Evolutionary conservation across 2,888 invertebrate genomes (phyloP), one percentile per base, ranked within the genome.

Genomic region (Epistrophe grossulariae): DNA sequence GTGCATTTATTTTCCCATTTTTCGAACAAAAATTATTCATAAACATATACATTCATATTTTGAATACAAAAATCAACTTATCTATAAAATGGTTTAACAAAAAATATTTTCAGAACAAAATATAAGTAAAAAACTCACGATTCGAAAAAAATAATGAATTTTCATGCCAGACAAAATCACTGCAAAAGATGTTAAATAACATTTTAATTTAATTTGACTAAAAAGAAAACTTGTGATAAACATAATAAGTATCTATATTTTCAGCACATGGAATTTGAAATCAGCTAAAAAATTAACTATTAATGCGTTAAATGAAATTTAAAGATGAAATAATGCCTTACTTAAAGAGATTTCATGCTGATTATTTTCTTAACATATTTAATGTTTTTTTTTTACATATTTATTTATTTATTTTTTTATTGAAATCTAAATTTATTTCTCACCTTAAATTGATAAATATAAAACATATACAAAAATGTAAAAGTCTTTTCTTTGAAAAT

Each of bases 211-310:
- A n/a, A n/a, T 45, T 45, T 45, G 45, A n/a, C 45, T 45, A 8
- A n/a, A n/a, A 45, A 6, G 15, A 7, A 45, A 45, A 45, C 7
- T 8, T 45, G 6, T 8, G 15, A n/a, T 45, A n/a, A 45, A 45
- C 2, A 8, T 35, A 35, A 11, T 55, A 62, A 64, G 17, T 48
- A 10, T 43, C 52, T 71, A 71, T 79, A 77, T 71, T 79, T 71
- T 71, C 79, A 79, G 71, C 71, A 45, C 28, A 52, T 5, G 71
- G 62, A 79, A 71, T 24, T 64, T 60, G 15, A 38, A 77, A 24
- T 38, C 57, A 60, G 19, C 60, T 55, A 59, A 66, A 17, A 66
- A 15, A 52, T n/a, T 9, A 48, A 68, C 38, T 11, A 48, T 38
- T 8, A n/a, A n/a, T n/a, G 15, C 43, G 15, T 28, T 17, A 48